Base-by-base conservation (phyloP, 2,113 vertebrate genomes). In the Miniopterus natalensis region DNA sequence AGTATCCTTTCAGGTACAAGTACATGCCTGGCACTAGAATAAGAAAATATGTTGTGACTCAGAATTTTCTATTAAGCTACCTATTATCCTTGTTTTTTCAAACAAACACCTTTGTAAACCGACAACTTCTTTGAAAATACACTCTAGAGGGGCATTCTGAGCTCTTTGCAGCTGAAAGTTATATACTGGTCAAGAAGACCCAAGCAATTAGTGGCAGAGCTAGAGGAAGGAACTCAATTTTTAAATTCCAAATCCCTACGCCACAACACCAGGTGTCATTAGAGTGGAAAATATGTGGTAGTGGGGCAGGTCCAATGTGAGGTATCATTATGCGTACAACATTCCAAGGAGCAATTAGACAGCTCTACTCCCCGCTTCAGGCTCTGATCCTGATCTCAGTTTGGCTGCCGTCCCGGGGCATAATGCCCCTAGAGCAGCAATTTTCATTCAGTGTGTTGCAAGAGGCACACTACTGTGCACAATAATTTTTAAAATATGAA, bases 51-150 rank as follows among this genome's bases (percentile, higher is more conserved):
- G 47, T 2, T 83, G 47, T 71, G 29, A 61, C 31, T 29, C 63
- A 91, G 18, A 79, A 92, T 78, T 93, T 85, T 79, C 49, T 90
- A 66, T 84, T 27, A 53, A 36, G 3, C 27, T 51, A 51, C 10
- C 2, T 42, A 59, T 29, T 17, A 45, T 40, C 14, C 12, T 77
- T 84, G 29, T 55, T 36, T 90, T 68, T 53, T 21, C 9, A 36
- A 15, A 31, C 14, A 57, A 73, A 85, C 21, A 59, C 59, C 27
- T 94, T 74, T 71, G 29, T 92, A 87, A 96, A 51, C 3, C 31
- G 49, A 71, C n/a, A 78, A 74, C 63, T 89, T 68, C 61, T 49
- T 95, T 92, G 23, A 59, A 93, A 77, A 29, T 66, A 45, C 9
- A 6, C 10, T 71, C 31, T 73, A 17, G 65, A 90, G 17, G 84